These are phyloP conservation scores for Bubalus kerabau DNA, from an alignment of 2,113 vertebrate genomes.

Conservation along the genomic window DNA sequence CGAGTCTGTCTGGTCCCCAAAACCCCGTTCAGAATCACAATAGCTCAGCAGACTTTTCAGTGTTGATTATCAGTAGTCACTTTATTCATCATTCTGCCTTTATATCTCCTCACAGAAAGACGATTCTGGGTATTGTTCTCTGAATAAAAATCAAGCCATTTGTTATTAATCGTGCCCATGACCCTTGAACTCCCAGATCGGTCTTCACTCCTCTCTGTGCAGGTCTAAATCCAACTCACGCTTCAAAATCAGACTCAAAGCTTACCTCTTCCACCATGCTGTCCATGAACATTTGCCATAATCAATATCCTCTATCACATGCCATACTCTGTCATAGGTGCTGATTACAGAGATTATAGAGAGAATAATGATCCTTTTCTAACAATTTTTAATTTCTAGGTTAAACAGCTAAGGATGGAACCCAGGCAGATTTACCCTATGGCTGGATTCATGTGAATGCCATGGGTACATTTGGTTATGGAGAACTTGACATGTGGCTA, in stretches of 20 bases:
- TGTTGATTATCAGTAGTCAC: neutral
- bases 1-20: neutral
- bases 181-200: neutral
- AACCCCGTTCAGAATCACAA: neutral
- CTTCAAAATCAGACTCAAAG: neutral
- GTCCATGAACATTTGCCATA: neutral
- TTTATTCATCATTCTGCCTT: neutral
- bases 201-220: neutral
- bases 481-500: neutral
- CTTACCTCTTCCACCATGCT: neutral
- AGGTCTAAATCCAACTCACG: neutral
- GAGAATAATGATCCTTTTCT: neutral
- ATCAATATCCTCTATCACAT: neutral
- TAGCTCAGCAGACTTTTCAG: neutral
- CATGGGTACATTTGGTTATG: accelerated
- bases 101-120: neutral
- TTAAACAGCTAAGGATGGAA: neutral
- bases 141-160: neutral
- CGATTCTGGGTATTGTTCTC: neutral
- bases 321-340: neutral
- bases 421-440: neutral
- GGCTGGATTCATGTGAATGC: neutral
- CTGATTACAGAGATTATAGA: neutral
- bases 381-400: neutral
- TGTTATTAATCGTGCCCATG: neutral